Percentiles rank a stretch among this genome's conserved stretches.
Evolutionary conservation across 2,797 vertebrate genomes (phyloP).

Genomic region (Esox lucius): DNA sequence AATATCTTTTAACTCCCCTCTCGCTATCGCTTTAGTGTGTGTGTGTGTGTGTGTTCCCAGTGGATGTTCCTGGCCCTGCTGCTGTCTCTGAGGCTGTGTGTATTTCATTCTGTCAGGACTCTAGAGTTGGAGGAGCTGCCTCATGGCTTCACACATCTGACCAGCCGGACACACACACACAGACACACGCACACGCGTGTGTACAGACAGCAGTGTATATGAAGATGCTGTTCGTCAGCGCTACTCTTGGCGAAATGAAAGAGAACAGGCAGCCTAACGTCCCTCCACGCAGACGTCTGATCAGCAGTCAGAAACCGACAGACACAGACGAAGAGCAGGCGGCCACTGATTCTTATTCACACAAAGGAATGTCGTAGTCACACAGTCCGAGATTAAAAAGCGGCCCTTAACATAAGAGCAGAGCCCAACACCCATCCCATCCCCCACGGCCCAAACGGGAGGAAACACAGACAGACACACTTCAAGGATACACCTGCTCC

Average conservation of each 20-base stretch:
- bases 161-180: neutral
- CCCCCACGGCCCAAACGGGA: neutral
- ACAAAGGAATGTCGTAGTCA: neutral
- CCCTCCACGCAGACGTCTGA: neutral
- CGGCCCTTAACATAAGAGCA: neutral
- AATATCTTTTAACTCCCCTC: neutral
- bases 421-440: neutral
- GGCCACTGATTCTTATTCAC: neutral
- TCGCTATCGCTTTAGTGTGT: neutral
- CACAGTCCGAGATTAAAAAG: neutral
- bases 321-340: neutral
- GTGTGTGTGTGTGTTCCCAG: constrained; percentile 7
- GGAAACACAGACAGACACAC: neutral
- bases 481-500: constrained; percentile 5
- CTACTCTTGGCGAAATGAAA: neutral
- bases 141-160: constrained; percentile 10
- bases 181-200: neutral
- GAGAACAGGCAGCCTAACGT: neutral
- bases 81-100: neutral
- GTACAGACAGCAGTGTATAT: neutral
- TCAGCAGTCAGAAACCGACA: constrained; percentile 1
- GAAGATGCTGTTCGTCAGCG: neutral
- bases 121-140: constrained; percentile 17
- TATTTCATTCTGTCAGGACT: neutral
- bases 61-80: constrained; percentile 1